Evolutionary conservation across 2,797 vertebrate species (phyloP).

Genomic region (Adelosebastes latens): DNA sequence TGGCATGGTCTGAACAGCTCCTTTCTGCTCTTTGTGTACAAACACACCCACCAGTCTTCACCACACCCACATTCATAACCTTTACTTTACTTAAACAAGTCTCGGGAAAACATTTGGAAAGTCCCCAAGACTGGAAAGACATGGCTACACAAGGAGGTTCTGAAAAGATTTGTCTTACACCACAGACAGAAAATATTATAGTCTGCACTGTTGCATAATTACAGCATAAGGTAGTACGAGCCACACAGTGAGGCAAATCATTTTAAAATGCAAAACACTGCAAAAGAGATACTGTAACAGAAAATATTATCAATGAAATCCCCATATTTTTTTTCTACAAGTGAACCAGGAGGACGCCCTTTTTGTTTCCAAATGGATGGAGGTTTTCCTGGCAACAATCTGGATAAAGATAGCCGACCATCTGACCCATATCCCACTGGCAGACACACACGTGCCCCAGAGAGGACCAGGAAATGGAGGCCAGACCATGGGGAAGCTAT

Average conservation of each 20-base stretch:
- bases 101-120: slow-evolving; percentile 21
- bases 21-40: slow-evolving; percentile 60
- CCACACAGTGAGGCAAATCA: neutral
- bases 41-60: slow-evolving; percentile 41
- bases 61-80: slow-evolving; percentile 52
- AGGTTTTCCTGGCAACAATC: slow-evolving; percentile 68
- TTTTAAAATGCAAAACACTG: neutral
- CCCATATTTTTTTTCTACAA: neutral
- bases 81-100: slow-evolving; percentile 38
- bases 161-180: neutral
- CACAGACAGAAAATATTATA: neutral
- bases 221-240: neutral
- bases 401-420: slow-evolving; percentile 76
- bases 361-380: slow-evolving; percentile 61
- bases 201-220: neutral
- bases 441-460: slow-evolving; percentile 75
- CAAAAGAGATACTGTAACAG: neutral
- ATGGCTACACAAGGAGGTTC: neutral
- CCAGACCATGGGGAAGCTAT: slow-evolving; percentile 74
- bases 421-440: slow-evolving; percentile 82
- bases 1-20: slow-evolving; percentile 67
- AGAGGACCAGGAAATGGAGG: slow-evolving; percentile 80
- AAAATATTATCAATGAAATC: slow-evolving; percentile 54
- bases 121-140: neutral
- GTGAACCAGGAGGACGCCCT: slow-evolving; percentile 48